phyloP scores from a whole-genome alignment of 1,140 invertebrate genomes.

The Pemphigus obesinymphae region DNA sequence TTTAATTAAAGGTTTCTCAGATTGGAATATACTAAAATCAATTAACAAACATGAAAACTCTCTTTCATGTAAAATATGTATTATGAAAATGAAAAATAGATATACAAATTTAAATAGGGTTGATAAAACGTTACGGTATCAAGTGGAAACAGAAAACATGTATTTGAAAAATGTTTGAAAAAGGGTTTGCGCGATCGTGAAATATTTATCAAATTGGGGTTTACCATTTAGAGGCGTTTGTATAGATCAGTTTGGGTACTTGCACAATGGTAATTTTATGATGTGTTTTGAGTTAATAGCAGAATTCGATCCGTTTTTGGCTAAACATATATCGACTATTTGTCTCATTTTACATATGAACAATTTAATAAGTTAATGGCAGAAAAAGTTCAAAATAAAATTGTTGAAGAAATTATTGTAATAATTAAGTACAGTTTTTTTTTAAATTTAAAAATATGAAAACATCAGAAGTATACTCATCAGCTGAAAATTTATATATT shows the following conservation, averaged over 20 bases:
- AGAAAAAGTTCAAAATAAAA: conserved; percentile 42
- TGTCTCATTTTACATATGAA: conserved; percentile 49
- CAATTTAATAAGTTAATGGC: conserved; percentile 48
- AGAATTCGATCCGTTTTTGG: conserved; percentile 50
- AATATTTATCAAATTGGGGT: not conserved
- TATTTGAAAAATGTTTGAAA: conserved; percentile 44
- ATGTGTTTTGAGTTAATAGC: conserved; percentile 48
- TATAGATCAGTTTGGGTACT: not conserved
- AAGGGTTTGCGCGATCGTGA: conserved; percentile 43
- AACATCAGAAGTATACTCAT: not conserved
- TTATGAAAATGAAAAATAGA: conserved; percentile 40
- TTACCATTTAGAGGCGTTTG: not conserved
- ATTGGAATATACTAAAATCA: conserved; percentile 48
- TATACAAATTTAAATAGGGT: not conserved
- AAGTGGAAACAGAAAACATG: not conserved
- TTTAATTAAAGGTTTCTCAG: conserved; percentile 46
- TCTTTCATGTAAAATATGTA: conserved; percentile 41
- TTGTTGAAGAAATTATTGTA: conserved; percentile 47
- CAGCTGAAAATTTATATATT: not conserved
- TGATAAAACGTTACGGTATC: not conserved
- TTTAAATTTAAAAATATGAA: not conserved
- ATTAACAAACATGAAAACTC: conserved; percentile 47
- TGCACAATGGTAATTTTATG: conserved; percentile 43
- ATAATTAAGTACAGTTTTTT: not conserved
- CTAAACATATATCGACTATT: conserved; percentile 49